Evolutionary conservation across 2,113 vertebrate genomes (phyloP), one percentile per base, ranked within the genome.

Genomic region (Pollachius pollachius): DNA sequence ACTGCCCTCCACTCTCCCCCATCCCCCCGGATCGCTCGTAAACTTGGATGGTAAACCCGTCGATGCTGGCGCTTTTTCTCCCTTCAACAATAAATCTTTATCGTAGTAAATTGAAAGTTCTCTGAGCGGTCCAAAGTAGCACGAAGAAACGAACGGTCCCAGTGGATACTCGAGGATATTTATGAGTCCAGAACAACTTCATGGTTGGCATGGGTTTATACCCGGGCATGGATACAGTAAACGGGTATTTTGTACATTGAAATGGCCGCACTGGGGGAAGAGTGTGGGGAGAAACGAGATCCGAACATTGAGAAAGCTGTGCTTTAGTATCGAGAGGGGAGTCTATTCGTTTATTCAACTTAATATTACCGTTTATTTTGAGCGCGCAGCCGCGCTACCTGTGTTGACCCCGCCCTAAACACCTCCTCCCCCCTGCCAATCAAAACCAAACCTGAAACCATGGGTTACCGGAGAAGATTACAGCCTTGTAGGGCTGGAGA

Each of bases 131-230:
- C 74, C 30, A 54, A 77, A 15, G 5, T 61, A 59, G 71, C 41
- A 62, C 52, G 17, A 73, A 37, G 66, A 52, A 71, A 70, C 77
- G 74, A 18, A 11, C 62, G 3, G 30, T 48, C 1, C 0, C 12
- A 2, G 70, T 3, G 60, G 58, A 74, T 77, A 73, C 4, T 70
- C 48, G 37, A 2, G 71, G 80, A 82, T 83, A 81, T 86, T 83
- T 78, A 81, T 77, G 73, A 79, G 77, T 77, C 52, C 4, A 64
- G 83, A 85, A 71, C 27, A 8, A 87, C 67, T 65, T 61, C 7
- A 48, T 7, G 75, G 60, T 72, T 86, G 87, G 81, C 81, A 72
- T 59, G 16, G 23, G 19, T 54, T 65, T 23, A 62, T 73, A 62
- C 69, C 77, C 64, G 73, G 71, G 59, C 68, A 64, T 64, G 76